These are phyloP conservation scores for Camptogramma bilineatum DNA, from an alignment of 2,888 invertebrate species.

Conservation along the genomic window DNA sequence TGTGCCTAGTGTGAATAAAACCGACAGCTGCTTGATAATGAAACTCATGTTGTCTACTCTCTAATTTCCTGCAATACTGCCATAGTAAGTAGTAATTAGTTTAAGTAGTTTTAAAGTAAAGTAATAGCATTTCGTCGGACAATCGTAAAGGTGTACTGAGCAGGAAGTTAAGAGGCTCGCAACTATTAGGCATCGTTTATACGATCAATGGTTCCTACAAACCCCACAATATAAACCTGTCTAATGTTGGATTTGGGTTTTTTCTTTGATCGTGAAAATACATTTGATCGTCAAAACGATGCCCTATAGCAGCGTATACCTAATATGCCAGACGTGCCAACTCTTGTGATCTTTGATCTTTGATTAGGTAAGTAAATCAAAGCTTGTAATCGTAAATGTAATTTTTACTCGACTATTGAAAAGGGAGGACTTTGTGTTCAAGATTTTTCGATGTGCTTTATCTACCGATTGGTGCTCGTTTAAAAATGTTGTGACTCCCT, in stretches of 20 bases:
- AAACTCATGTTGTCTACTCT: constrained; percentile 73
- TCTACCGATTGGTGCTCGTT: background rate
- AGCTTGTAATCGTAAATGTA: background rate
- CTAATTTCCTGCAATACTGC: constrained; percentile 78
- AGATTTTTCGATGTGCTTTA: background rate
- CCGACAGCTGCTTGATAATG: constrained; percentile 62
- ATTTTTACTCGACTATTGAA: background rate
- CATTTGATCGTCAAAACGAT: too few relatives aligned
- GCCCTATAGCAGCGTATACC: too few relatives aligned
- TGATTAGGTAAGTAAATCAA: too few relatives aligned
- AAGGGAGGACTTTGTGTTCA: constrained; percentile 18
- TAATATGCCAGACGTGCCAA: too few relatives aligned
- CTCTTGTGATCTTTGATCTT: too few relatives aligned
- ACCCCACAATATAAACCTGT: too few relatives aligned
- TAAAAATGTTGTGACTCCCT: constrained; percentile 51
- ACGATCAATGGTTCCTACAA: constrained; percentile 15
- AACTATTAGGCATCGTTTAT: constrained; percentile 39
- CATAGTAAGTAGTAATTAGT: constrained; percentile 67
- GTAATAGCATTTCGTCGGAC: constrained; percentile 43
- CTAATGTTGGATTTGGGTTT: too few relatives aligned
- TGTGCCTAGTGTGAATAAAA: background rate
- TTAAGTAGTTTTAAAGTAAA: constrained; percentile 54
- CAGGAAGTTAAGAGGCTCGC: constrained; percentile 70
- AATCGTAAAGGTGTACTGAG: constrained; percentile 55
- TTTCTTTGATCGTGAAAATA: background rate